Base-by-base conservation (phyloP, 2,888 invertebrate genomes). In the Drosophila acutilabella region DNA sequence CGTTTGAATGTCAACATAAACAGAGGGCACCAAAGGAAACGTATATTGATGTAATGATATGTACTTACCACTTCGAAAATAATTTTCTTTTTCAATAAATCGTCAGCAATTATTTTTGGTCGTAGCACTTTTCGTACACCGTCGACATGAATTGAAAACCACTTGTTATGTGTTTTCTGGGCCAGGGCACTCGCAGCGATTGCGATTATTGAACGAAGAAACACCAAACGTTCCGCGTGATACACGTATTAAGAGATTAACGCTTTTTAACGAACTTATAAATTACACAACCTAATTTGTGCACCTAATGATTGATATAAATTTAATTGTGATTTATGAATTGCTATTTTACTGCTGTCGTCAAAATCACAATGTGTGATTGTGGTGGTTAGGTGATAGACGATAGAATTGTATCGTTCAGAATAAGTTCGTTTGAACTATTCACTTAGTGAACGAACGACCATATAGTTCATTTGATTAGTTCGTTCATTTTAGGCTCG, bases 81-180 rank as follows among this genome's bases (percentile, higher is more conserved):
- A 52, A 38, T 36, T 36, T 57, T n/a, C 20, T 45, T 57, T 38
- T 26, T 7, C 20, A 51, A 57, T 30, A 30, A 18, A 62, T 50
- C 18, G 42, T 8, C 41, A 58, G 54, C 64, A 77, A 70, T 64
- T 70, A 61, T 59, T 48, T 76, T 76, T 51, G 48, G 52, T 61
- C 69, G 67, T 75, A 68, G 73, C 68, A 53, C 59, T 68, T 62
- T 44, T 68, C 44, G 44, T 65, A 74, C 60, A 66, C 62, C 59
- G 64, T 69, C 58, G 60, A 69, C 59, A 54, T 66, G 61, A 77
- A 69, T 59, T 61, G 67, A 78, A 86, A 84, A 84, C 84, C 84
- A 84, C 84, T 84, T 84, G 84, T 84, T 84, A 87, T 81, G 79
- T 74, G 71, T 80, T 70, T 78, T 72, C 71, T 69, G 60, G 61